Base-by-base conservation (phyloP, 2,113 vertebrate genomes). In the Lipotes vexillifer region DNA sequence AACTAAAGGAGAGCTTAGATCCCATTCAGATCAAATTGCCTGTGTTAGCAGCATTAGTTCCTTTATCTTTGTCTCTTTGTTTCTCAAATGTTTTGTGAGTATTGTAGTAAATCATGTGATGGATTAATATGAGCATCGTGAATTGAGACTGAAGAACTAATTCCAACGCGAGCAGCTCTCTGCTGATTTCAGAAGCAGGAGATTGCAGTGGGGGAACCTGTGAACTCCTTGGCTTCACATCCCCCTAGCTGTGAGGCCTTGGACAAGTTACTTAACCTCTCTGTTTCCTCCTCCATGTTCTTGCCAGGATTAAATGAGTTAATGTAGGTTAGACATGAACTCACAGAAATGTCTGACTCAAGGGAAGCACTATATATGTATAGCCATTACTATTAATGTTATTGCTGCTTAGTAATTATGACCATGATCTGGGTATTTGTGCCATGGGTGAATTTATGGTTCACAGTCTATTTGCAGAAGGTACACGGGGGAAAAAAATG, bases 331-430 rank as follows among this genome's bases (percentile, higher is more conserved):
- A 29, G 29, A 4, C 12, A 3, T 31, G 31, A 1, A 25, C n/a
- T 27, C 11, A 0, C 5, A 6, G 49, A 17, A 20, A 33, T 0
- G 3, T 61, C 29, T 41, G 27, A 18, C 27, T 66, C n/a, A 38
- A 2, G 7, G 17, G 14, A 23, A 68, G 52, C 27, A 2, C 29
- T 29, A 5, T 3, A 0, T 1, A 5, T 14, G 14, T 18, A 3
- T 14, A 18, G 38, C 18, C 5, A 2, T 57, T 4, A 18, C n/a
- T 6, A 0, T 20, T 5, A 44, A 20, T 46, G 20, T 7, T 13
- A 2, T 3, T 2, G 10, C 6, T 27, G 33, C 4, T 2, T 0
- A 3, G 36, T 31, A 15, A 14, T 44, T 15, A 12, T 4, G 9
- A 17, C 36, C 6, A 2, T 23, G 25, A 21, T 8, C 80, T 3